Evolutionary conservation across 2,888 invertebrate species (phyloP), one percentile per base, ranked within the genome.

Genomic region (Andrena chrysosceles): DNA sequence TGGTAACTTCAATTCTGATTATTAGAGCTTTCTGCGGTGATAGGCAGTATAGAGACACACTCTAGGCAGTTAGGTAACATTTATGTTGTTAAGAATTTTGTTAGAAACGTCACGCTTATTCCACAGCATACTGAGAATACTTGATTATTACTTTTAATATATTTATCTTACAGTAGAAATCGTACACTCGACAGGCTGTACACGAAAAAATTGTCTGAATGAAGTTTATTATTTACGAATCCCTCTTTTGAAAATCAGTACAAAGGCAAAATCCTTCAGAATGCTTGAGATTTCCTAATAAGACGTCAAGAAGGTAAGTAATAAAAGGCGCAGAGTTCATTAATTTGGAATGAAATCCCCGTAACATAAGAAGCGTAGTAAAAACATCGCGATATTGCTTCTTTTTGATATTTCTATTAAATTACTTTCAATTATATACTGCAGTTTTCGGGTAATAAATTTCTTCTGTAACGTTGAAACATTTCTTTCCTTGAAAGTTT

Each of bases 251-350:
- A 56, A 31, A 31, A 31, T 13, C 6, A n/a, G 31, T 60, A 59
- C 31, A 31, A 31, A 60, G n/a, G 26, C 16, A n/a, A 26, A 29
- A 16, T 59, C 13, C 26, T 59, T 26, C 13, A n/a, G 60, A 33
- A 31, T 16, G 6, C 31, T 60, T 16, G 31, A 60, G 31, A 60
- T 31, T 60, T 60, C 33, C n/a, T 60, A 60, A 60, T 60, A 31
- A 60, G 60, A 31, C 60, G 31, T 31, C 26, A 26, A 26, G 56
- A 8, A 31, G 42, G 16, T 42, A 60, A 8, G 31, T 31, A 60
- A 60, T 31, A n/a, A 60, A 60, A 60, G 33, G 31, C 60, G 31
- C 1, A 60, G n/a, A 60, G 60, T 60, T 31, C 31, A 33, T 60
- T 60, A 31, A 16, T 31, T 31, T 31, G 16, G 7, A 31, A 60